Evolutionary conservation across 2,113 vertebrate species (phyloP), one percentile per base, ranked within the genome.

Genomic region (Ictalurus punctatus): DNA sequence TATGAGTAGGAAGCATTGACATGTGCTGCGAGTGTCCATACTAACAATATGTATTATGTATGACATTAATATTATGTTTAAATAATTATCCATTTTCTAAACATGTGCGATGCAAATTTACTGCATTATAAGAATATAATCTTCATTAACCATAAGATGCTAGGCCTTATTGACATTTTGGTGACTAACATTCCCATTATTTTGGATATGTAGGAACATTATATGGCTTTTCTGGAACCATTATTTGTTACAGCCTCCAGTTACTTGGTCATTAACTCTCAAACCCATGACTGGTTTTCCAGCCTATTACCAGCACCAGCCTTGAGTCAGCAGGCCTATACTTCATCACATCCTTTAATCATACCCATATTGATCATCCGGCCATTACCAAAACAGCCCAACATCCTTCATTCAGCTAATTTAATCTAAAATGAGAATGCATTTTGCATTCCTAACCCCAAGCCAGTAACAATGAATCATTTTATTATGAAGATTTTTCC

Each of bases 351-450:
- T 71, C 48, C 13, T n/a, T 73, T 74, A 79, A 78, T 89, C 48
- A 59, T 21, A 25, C 16, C 54, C 40, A n/a, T 79, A 84, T 88
- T n/a, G 37, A 87, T 87, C 79, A 58, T 21, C 44, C 30, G 40
- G 23, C 27, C 44, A 71, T 80, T 89, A 87, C 65, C 30, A 58
- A 76, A 54, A 71, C 78, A 86, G 73, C 40, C 78, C 34, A 40
- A 8, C 48, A 69, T 79, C 59, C 71, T 82, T 27, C 30, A 82
- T 80, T 37, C 63, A 56, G 44, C 12, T 23, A 79, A 71, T 74
- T 82, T 79, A 0, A 85, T 73, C 40, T 54, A 83, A 56, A 71
- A 79, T 74, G 23, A 65, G 23, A 76, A 84, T 84, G 19, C 44
- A 87, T 58, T 83, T 83, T 87, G 81, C 59, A 59, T 17, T 83